Conservation (phyloP, 1,140 invertebrate species). For the Diachasma alloeum region DNA sequence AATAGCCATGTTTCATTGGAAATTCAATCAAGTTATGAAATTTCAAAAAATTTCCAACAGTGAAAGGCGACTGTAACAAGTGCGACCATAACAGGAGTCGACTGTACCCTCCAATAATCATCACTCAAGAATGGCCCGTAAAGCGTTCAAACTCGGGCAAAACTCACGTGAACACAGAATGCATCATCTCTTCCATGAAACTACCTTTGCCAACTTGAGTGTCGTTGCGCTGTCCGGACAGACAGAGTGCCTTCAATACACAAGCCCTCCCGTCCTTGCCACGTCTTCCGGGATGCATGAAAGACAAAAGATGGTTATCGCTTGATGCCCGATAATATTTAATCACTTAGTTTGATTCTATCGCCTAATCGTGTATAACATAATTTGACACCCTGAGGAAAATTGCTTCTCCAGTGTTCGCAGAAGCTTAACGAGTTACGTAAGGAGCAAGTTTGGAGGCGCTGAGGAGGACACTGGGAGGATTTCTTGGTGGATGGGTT, state of each 20-base stretch:
- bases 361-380: background rate
- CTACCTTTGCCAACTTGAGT: constrained; percentile 56
- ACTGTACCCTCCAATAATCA: background rate
- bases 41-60: too few species aligned
- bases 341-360: background rate
- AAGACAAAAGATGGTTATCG: constrained; percentile 2
- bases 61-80: too few species aligned
- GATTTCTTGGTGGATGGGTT: background rate
- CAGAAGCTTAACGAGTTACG: background rate
- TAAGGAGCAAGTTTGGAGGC: background rate
- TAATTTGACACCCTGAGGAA: background rate
- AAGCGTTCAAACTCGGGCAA: background rate
- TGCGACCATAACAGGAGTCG: too few species aligned
- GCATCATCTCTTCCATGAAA: constrained; percentile 68
- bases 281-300: constrained; percentile 53
- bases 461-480: background rate
- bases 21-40: too few species aligned
- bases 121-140: background rate
- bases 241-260: constrained; percentile 68
- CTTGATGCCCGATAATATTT: background rate
- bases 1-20: too few species aligned
- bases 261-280: constrained; percentile 68
- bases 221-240: constrained; percentile 58
- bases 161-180: constrained; percentile 70
- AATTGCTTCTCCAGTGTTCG: background rate